Percentiles rank a stretch among this genome's conserved stretches.
phyloP scores from a whole-genome alignment of 2,797 vertebrate species.

The Brotula barbata region DNA sequence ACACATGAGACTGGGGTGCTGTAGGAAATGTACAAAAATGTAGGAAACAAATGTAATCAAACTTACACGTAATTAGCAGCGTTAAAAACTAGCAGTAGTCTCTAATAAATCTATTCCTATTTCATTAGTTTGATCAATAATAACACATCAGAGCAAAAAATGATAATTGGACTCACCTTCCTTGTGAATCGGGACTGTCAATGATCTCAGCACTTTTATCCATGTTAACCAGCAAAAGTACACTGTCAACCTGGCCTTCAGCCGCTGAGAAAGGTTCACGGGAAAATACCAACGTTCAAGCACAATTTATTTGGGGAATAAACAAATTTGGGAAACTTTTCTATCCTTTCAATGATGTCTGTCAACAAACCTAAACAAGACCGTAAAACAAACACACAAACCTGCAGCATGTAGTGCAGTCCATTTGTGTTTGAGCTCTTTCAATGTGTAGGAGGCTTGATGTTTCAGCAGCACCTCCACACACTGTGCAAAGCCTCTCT shows the following conservation, averaged over 20 bases:
- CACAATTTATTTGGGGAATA: no score
- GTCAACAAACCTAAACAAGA: neutral
- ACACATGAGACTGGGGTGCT: no score
- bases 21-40: no score
- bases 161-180: constrained; percentile 83
- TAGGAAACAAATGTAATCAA: no score
- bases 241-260: constrained; percentile 89
- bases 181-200: constrained; percentile 86
- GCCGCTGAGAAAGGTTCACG: constrained; percentile 77
- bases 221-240: constrained; percentile 90
- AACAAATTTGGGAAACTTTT: no score
- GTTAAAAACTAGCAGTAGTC: no score
- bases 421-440: constrained; percentile 87
- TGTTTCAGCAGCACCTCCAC: constrained; percentile 92
- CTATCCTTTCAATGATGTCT: no score
- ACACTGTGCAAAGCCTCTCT: constrained; percentile 85
- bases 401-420: constrained; percentile 92
- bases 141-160: neutral
- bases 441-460: constrained; percentile 87
- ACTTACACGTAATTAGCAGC: no score
- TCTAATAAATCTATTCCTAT: no score
- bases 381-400: constrained; percentile 47
- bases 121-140: neutral
- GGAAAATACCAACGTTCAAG: neutral
- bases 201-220: constrained; percentile 85